Evolutionary conservation across 35 echinoderm and acorn worm species (phyloP), one percentile per base, ranked within the genome.

Genomic region (Apostichopus japonicus): DNA sequence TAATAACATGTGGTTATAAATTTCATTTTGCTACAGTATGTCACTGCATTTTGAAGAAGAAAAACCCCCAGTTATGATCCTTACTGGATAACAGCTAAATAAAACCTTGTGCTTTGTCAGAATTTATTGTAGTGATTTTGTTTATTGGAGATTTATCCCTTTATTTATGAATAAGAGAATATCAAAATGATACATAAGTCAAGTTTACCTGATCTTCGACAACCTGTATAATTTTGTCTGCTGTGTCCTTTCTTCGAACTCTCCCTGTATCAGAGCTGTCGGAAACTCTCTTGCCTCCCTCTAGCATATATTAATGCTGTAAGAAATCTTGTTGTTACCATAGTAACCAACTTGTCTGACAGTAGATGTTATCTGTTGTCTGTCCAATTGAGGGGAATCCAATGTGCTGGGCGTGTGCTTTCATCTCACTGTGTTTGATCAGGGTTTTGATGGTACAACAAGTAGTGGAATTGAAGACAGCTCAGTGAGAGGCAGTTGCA

Each of bases 331-430:
- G 14, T 57, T 58, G 81, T 84, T 51, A 58, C 81, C 81, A 84
- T 23, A 58, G 81, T 57, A 84, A 84, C 81, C 81, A 84, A 84
- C 54, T 84, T 84, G 56, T 84, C 81, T 84, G 81, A 58, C 53
- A 84, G 22, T 16, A 84, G 53, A 84, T 84, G 81, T 51, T 84
- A 84, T 84, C 81, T 54, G 81, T 58, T 84, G 56, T 84, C 81
- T 54, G 16, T 44, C 81, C 53, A 51, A 16, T 84, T 58, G 79
- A 52, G 79, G 79, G 79, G 79, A 83, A 83, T 10, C 79, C 51
- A 55, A 53, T 56, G 54, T 58, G 15, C 55, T 84, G 81, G 81
- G 81, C 81, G 81, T 84, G 81, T 84, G 81, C 81, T 84, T 75
- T 44, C 78, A 53, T 80, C 54, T 84, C 53, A 53, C 54, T 24